These are phyloP conservation scores for Sylvilagus bachmani DNA, from an alignment of 2,113 vertebrate species.

Conservation along the genomic window DNA sequence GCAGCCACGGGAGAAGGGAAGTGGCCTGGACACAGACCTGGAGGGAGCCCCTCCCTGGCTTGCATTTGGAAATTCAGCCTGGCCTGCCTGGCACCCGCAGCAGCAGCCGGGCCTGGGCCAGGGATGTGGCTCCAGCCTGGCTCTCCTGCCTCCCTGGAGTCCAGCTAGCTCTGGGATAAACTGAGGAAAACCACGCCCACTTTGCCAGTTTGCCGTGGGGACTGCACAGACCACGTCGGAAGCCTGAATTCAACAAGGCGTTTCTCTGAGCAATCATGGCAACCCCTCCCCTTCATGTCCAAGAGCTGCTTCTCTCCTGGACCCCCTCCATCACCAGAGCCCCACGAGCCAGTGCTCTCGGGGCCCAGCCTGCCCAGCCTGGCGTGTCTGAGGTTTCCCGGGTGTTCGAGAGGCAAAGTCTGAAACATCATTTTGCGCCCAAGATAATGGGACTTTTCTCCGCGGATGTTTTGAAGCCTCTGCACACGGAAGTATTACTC, in stretches of 20 bases:
- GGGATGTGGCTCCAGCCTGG: too few species aligned
- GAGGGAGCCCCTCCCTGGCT: not conserved
- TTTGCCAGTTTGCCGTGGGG: not conserved
- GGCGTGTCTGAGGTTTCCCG: too few species aligned
- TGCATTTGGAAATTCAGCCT: not conserved
- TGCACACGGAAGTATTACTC: too few species aligned
- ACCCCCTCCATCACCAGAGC: fast-evolving
- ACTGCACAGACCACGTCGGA: fast-evolving
- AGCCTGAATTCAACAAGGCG: not conserved
- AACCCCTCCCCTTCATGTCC: fast-evolving
- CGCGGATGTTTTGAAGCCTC: too few species aligned
- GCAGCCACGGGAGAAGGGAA: not conserved
- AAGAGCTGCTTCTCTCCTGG: not conserved
- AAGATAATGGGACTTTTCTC: too few species aligned
- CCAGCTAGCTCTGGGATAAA: fast-evolving
- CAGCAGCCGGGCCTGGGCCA: fast-evolving
- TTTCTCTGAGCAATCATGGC: fast-evolving
- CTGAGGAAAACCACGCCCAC: fast-evolving
- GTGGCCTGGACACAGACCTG: too few species aligned
- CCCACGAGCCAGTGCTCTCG: too few species aligned
- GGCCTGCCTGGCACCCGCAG: not conserved
- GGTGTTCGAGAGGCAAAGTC: too few species aligned
- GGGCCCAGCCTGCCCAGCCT: not conserved
- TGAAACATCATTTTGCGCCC: too few species aligned
- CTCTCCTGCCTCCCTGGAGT: not conserved